These are phyloP conservation scores for Liasis olivaceus DNA, from an alignment of 2,797 vertebrate genomes.

Conservation along the genomic window DNA sequence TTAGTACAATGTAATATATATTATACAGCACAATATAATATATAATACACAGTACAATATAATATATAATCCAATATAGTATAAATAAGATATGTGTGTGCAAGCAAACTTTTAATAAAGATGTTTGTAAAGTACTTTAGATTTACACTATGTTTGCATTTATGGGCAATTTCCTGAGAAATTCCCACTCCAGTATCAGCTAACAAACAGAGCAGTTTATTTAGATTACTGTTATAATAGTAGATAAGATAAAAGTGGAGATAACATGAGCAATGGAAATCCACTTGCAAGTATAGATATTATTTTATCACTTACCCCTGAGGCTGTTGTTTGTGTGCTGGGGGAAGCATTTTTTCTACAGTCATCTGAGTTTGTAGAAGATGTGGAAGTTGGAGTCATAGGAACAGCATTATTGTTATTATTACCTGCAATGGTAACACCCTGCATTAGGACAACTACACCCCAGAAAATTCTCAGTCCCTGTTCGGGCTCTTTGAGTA, in stretches of 20 bases:
- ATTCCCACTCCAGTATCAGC: constrained; percentile 73
- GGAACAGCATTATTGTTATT: constrained; percentile 88
- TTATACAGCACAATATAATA: neutral
- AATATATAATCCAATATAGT: neutral
- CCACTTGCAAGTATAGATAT: constrained; percentile 37
- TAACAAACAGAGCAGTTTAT: constrained; percentile 75
- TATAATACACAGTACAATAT: neutral
- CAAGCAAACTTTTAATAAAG: constrained; percentile 69
- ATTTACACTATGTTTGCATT: constrained; percentile 70
- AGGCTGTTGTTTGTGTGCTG: constrained; percentile 81
- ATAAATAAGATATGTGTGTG: constrained; percentile 2
- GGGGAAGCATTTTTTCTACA: constrained; percentile 94
- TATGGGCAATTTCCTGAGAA: constrained; percentile 69
- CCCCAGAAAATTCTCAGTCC: constrained; percentile 33
- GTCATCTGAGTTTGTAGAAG: constrained; percentile 95
- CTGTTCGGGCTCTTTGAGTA: constrained; percentile 26
- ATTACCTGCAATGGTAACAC: constrained; percentile 78
- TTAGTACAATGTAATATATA: constrained; percentile 5
- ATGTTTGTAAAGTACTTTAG: constrained; percentile 71
- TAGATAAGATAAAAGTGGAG: constrained; percentile 79
- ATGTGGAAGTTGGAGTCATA: constrained; percentile 97
- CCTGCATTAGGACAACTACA: constrained; percentile 44
- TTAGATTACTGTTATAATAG: constrained; percentile 75
- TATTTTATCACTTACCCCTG: constrained; percentile 80
- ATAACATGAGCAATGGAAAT: constrained; percentile 66